phyloP scores from a whole-genome alignment of 2,113 vertebrate genomes.

The Embiotoca jacksoni region DNA sequence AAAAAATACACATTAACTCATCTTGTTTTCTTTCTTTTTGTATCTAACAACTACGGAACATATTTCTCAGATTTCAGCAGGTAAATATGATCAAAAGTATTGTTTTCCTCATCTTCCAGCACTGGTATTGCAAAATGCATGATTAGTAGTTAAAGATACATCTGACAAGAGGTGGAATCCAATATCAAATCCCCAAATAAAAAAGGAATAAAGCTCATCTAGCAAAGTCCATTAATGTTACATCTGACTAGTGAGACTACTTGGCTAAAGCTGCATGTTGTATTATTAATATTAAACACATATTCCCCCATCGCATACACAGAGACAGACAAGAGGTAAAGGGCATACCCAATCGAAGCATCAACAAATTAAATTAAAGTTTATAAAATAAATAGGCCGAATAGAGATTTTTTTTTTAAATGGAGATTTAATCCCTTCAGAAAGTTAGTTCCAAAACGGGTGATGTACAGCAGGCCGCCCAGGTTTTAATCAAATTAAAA shows the following conservation, averaged over 20 bases:
- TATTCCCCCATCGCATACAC: too few relatives aligned
- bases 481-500: slow-evolving; percentile 7
- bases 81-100: slow-evolving; percentile 3
- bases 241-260: slow-evolving; percentile 4
- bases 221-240: background rate
- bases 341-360: slow-evolving; percentile 14
- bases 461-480: background rate
- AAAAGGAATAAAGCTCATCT: slow-evolving; percentile 3
- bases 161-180: background rate
- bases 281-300: slow-evolving; percentile 23
- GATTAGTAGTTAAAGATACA: too few relatives aligned
- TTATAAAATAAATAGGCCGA: slow-evolving; percentile 6
- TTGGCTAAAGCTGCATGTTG: background rate
- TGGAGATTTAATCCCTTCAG: slow-evolving; percentile 13
- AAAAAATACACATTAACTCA: slow-evolving; percentile 1
- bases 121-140: too few relatives aligned
- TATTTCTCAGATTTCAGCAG: slow-evolving; percentile 16
- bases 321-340: slow-evolving; percentile 1
- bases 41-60: slow-evolving; percentile 4
- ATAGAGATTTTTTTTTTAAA: slow-evolving; percentile 11
- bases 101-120: slow-evolving; percentile 4
- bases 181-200: slow-evolving; percentile 4
- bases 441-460: background rate
- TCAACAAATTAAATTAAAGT: slow-evolving; percentile 18
- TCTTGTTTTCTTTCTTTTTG: background rate